Evolutionary conservation across 2,797 vertebrate species (phyloP), one percentile per base, ranked within the genome.

Genomic region (Malurus leucopterus): DNA sequence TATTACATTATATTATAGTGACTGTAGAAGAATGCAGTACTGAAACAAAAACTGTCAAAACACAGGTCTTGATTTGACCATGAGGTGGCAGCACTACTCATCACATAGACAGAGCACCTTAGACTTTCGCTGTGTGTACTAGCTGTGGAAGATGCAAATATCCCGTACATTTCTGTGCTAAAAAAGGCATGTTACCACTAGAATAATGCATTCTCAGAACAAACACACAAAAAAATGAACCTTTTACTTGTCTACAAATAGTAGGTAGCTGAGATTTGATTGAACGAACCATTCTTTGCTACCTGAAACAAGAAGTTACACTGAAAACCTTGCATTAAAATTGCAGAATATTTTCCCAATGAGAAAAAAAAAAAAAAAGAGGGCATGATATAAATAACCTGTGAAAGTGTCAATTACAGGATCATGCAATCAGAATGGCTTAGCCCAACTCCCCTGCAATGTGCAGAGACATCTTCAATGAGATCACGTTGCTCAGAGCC

Each of bases 11-110:
- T 44, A 24, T 44, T 27, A 13, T 19, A 32, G 13, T 27, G 19
- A 23, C 20, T 21, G 4, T 4, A 72, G 21, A 80, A 32, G 20
- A 70, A 50, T 2, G 3, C 3, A 30, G 8, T 47, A 27, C 2
- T 73, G 50, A 54, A 77, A 51, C 17, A 1, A 8, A 11, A 53
- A 8, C 47, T 17, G 13, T 34, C 36, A 64, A 73, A 68, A 68
- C 0, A 21, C 32, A 81, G 19, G 23, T 51, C 89, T 40, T 2
- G 2, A 23, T 82, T 20, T 83, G 68, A 59, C 89, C 92, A 79
- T 70, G 34, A 84, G 94, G 68, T 92, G 89, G 87, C 27, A 96
- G 78, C 58, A 41, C 62, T 84, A 73, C 76, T 75, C 55, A 34
- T 21, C 47, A 38, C 22, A 12, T 3, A 21, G 8, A 16, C 57